Conservation (phyloP, 2,888 invertebrate species). For the Apodemia duryi region DNA sequence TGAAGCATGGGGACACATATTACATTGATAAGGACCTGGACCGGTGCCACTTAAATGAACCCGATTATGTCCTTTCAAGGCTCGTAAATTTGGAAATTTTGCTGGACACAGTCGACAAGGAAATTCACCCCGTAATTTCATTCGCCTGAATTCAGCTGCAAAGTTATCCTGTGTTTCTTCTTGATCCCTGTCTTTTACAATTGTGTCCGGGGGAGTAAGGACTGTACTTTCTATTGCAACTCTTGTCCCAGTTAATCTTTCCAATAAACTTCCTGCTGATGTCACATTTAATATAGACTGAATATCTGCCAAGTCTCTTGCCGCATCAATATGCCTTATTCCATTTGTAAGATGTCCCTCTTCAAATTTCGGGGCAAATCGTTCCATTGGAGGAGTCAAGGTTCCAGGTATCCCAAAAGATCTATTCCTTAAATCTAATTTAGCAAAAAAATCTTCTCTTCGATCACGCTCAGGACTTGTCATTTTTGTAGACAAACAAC, state of each 20-base stretch:
- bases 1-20: slow-evolving; percentile 94
- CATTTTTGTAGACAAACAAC: slow-evolving; percentile 55
- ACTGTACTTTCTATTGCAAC: slow-evolving; percentile 63
- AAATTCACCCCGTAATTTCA: slow-evolving; percentile 93
- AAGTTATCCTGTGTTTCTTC: slow-evolving; percentile 91
- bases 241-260: slow-evolving; percentile 77
- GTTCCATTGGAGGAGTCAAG: slow-evolving; percentile 65
- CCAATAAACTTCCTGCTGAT: slow-evolving; percentile 82
- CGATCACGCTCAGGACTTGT: slow-evolving; percentile 79
- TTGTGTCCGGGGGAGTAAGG: slow-evolving; percentile 65
- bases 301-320: slow-evolving; percentile 91
- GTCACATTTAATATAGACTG: slow-evolving; percentile 90
- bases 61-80: slow-evolving; percentile 94
- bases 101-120: slow-evolving; percentile 94
- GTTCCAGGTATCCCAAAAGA: slow-evolving; percentile 76
- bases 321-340: slow-evolving; percentile 74
- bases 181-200: slow-evolving; percentile 60
- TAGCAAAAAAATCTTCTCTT: slow-evolving; percentile 89
- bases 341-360: slow-evolving; percentile 59
- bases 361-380: slow-evolving; percentile 64
- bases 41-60: slow-evolving; percentile 89
- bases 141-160: slow-evolving; percentile 90
- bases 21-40: slow-evolving; percentile 92
- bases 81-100: slow-evolving; percentile 92
- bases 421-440: slow-evolving; percentile 87